Conservation (phyloP, 2,113 vertebrate species). For the Myotis brandtii region DNA sequence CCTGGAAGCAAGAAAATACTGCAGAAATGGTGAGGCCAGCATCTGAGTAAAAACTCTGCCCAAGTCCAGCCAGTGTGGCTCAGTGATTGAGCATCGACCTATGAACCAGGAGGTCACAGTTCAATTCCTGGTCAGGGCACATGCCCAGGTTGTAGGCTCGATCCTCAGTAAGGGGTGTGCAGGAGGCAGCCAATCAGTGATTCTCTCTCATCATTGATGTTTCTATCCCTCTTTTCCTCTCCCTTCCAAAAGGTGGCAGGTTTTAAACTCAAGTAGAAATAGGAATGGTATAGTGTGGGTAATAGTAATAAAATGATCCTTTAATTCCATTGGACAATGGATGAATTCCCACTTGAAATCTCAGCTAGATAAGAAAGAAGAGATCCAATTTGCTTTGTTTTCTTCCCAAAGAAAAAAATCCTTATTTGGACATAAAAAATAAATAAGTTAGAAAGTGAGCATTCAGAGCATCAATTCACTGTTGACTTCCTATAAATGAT, state of each 20-base stretch:
- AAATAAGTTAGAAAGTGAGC: neutral
- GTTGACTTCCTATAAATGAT: neutral
- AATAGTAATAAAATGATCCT: slow-evolving; percentile 25
- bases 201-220: too few species aligned
- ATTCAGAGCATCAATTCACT: neutral
- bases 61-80: too few species aligned
- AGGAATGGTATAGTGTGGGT: neutral
- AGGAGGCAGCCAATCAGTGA: too few species aligned
- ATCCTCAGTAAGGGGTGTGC: too few species aligned
- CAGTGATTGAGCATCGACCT: too few species aligned
- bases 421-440: neutral
- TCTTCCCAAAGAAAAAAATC: neutral
- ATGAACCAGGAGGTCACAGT: too few species aligned
- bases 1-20: neutral
- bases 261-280: slow-evolving; percentile 1
- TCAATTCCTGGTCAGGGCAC: too few species aligned
- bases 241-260: too few species aligned
- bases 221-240: too few species aligned
- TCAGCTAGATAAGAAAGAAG: neutral
- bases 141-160: too few species aligned
- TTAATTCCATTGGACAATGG: neutral
- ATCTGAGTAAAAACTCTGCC: neutral
- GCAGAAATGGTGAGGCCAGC: neutral
- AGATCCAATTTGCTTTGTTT: neutral
- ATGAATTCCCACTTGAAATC: neutral